Percentiles rank a stretch among this genome's conserved stretches.
Evolutionary conservation across 2,113 vertebrate species (phyloP).

Genomic region (Oncorhynchus nerka): DNA sequence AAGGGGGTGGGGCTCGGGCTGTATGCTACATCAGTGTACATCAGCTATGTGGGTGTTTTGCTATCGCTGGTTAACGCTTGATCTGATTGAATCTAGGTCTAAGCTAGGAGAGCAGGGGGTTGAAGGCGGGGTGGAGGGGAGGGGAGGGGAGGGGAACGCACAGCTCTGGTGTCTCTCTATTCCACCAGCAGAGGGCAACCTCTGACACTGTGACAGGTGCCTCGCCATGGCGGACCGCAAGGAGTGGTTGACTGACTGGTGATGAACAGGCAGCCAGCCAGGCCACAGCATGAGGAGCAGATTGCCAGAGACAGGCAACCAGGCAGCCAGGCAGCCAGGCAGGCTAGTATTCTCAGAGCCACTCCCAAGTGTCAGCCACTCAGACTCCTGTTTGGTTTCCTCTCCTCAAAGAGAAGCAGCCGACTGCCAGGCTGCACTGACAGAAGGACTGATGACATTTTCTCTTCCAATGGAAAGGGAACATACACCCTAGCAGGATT

Average conservation of each 20-base stretch:
- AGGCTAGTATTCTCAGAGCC: background rate
- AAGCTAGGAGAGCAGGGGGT: background rate
- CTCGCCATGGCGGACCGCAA: background rate
- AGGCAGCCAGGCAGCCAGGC: background rate
- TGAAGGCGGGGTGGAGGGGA: background rate
- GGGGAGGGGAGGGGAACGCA: background rate
- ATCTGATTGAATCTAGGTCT: background rate
- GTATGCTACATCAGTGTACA: too few relatives aligned
- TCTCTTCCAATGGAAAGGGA: background rate
- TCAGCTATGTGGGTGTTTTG: too few relatives aligned
- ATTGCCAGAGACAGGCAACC: too few relatives aligned
- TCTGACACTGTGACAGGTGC: constrained; percentile 28
- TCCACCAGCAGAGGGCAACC: constrained; percentile 66
- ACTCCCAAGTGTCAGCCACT: background rate
- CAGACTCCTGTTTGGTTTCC: background rate
- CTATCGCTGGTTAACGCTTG: too few relatives aligned
- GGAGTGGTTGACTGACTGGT: background rate
- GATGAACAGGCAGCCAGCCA: background rate
- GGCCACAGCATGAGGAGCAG: too few relatives aligned
- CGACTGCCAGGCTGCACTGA: background rate
- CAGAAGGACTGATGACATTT: background rate
- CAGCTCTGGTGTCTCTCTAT: background rate
- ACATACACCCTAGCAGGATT: background rate
- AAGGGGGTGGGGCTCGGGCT: too few relatives aligned
- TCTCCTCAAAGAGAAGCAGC: background rate